Evolutionary conservation across 1,140 invertebrate genomes (phyloP), one percentile per base, ranked within the genome.

Genomic region (Formica exsecta): DNA sequence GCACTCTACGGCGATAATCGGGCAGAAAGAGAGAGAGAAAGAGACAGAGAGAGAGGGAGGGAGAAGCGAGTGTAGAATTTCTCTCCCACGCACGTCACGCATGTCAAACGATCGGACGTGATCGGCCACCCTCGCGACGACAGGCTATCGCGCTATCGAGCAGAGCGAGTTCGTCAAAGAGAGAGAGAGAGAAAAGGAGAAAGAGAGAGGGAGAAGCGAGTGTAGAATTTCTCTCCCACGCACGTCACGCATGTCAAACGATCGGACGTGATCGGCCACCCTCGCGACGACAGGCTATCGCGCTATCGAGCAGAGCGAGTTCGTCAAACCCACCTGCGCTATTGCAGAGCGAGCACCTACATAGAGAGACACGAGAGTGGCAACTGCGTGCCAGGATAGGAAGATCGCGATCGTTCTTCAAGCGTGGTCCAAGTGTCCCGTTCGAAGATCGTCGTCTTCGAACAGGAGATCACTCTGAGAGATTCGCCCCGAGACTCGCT

Each of bases 1-100:
- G 80, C 88, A 89, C 80, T 91, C 66, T 77, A 68, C 44, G 61
- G 64, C 75, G 83, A 11, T 8, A 38, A 11, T n/a, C 65, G n/a
- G 3, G 7, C 13, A 36, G 48, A 68, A 1, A 57, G 70, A 59
- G 48, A 68, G 36, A 59, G 25, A 70, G 44, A 57, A 22, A 66
- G 48, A 54, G n/a, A n/a, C n/a, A n/a, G 3, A 32, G 32, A 32
- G 3, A 32, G 32, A 3, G 32, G 3, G 32, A 32, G 36, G 32
- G 44, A 66, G 44, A 54, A 22, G 7, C 62, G 73, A 13, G 59
- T 36, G 29, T 76, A 9, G 22, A 64, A 65, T 62, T 85, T 54
- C 61, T 76, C 5, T 65, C 32, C 68, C 25, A 54, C 25, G 48
- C 36, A 70, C 77, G 77, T 22, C 62, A 62, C 29, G 11, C 44